A percentile compares a stretch with the other conserved stretches of the same genome.
Evolutionary conservation across 2,797 vertebrate genomes (phyloP).

Genomic region (Diplodus sargus): DNA sequence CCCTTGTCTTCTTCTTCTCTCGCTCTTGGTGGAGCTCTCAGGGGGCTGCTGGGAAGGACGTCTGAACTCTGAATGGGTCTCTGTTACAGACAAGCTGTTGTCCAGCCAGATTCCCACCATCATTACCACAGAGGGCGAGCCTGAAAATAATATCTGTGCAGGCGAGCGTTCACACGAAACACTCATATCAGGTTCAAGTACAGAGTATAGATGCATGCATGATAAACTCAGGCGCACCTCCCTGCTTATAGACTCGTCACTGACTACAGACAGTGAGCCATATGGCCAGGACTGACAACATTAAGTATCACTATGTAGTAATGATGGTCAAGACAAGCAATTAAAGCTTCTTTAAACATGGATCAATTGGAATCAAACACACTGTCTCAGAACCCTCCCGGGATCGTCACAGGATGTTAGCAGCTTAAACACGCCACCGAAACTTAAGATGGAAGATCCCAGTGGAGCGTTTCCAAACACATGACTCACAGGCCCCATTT

Average conservation of each 20-base stretch:
- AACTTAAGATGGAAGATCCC: background rate
- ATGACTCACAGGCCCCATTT: conserved; percentile 20
- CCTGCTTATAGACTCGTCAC: conserved; percentile 6
- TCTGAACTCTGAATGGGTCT: conserved; percentile 67
- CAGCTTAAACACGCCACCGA: background rate
- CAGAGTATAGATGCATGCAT: background rate
- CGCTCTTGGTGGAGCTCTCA: conserved; percentile 47
- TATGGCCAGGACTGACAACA: conserved; percentile 22
- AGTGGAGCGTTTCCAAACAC: conserved; percentile 18
- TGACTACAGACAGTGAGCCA: conserved; percentile 24
- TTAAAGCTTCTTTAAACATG: conserved; percentile 34
- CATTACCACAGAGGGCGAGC: conserved; percentile 44
- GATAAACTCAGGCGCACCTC: background rate
- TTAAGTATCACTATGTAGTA: conserved; percentile 16
- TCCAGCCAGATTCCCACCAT: conserved; percentile 70
- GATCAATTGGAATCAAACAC: conserved; percentile 17
- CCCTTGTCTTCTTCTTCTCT: conserved; percentile 31
- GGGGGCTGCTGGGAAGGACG: conserved; percentile 65
- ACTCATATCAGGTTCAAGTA: conserved; percentile 12
- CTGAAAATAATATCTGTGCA: conserved; percentile 20
- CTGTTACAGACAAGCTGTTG: conserved; percentile 68
- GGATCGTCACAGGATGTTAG: conserved; percentile 24
- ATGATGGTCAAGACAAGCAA: conserved; percentile 36
- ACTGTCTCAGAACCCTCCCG: conserved; percentile 16
- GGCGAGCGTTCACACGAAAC: background rate